These are phyloP conservation scores for Perizoma flavofasciatum DNA, from an alignment of 2,888 invertebrate species.

Conservation along the genomic window DNA sequence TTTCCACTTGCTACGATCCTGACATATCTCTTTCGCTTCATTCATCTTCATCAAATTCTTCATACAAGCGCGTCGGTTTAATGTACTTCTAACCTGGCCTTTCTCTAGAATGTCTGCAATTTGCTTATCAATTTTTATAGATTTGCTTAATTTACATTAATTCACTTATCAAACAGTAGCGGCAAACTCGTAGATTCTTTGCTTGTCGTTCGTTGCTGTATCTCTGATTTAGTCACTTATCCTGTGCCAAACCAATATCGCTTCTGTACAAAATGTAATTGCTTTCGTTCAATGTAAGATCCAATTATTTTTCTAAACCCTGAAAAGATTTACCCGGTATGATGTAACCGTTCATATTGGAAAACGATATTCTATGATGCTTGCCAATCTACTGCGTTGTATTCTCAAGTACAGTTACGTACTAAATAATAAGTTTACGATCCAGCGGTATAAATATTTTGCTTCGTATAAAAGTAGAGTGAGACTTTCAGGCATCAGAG, in stretches of 20 bases:
- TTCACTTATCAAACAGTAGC: too few species aligned
- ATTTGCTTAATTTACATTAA: too few species aligned
- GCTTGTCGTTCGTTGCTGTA: background rate
- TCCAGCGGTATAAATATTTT: slow-evolving; percentile 20
- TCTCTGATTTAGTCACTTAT: slow-evolving; percentile 1
- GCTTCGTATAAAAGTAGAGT: slow-evolving; percentile 2
- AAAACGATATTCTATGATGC: slow-evolving; percentile 69
- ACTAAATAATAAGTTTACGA: slow-evolving; percentile 33
- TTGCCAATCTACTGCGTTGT: slow-evolving; percentile 39
- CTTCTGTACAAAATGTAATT: slow-evolving; percentile 73
- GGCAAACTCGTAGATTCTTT: too few species aligned
- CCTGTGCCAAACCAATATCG: slow-evolving; percentile 61
- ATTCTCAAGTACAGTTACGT: slow-evolving; percentile 30
- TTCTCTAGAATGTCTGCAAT: too few species aligned
- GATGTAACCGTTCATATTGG: slow-evolving; percentile 54
- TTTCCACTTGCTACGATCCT: too few species aligned
- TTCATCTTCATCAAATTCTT: too few species aligned
- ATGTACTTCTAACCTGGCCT: too few species aligned
- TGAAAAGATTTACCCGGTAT: slow-evolving; percentile 54
- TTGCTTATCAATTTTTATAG: too few species aligned
- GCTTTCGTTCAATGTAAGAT: slow-evolving; percentile 74
- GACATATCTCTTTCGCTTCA: too few species aligned
- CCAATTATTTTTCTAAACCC: slow-evolving; percentile 80
- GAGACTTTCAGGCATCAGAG: background rate
- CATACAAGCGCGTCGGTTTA: too few species aligned